Evolutionary conservation across 2,113 vertebrate genomes (phyloP).

Genomic region (Plecotus auritus): DNA sequence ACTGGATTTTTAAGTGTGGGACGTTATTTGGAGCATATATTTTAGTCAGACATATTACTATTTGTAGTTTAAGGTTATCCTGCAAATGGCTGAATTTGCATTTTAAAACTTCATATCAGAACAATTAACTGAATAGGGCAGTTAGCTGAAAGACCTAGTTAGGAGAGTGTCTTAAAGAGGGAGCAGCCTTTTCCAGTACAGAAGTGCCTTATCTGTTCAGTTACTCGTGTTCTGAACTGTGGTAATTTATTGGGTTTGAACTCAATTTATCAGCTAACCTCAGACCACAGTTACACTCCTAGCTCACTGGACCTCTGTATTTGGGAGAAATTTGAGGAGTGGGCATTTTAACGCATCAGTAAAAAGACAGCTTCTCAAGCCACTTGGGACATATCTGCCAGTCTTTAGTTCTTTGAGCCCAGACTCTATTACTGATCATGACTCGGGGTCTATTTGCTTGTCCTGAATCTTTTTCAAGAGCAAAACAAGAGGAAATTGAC

Average conservation of each 20-base stretch:
- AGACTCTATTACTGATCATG: neutral
- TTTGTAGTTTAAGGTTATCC: neutral
- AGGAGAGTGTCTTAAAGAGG: neutral
- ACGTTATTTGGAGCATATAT: neutral
- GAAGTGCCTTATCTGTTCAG: neutral
- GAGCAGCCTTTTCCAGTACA: neutral
- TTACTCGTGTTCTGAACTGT: neutral
- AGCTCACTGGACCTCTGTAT: neutral
- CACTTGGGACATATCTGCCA: neutral
- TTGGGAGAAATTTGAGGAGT: neutral
- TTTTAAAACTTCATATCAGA: neutral
- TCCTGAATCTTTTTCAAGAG: neutral
- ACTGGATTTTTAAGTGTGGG: neutral
- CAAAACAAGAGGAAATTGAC: neutral
- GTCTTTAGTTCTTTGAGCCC: neutral
- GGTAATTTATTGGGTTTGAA: neutral
- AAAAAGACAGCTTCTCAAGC: neutral
- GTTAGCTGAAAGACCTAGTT: neutral
- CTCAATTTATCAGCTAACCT: constrained; percentile 1
- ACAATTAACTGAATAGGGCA: neutral
- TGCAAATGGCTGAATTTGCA: neutral
- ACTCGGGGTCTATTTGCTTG: neutral
- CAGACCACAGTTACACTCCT: neutral
- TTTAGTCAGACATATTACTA: neutral
- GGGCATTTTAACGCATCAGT: neutral